Percentiles rank a stretch among this genome's conserved stretches.
Evolutionary conservation across 2,797 vertebrate species (phyloP).

Genomic region (Salarias fasciatus): DNA sequence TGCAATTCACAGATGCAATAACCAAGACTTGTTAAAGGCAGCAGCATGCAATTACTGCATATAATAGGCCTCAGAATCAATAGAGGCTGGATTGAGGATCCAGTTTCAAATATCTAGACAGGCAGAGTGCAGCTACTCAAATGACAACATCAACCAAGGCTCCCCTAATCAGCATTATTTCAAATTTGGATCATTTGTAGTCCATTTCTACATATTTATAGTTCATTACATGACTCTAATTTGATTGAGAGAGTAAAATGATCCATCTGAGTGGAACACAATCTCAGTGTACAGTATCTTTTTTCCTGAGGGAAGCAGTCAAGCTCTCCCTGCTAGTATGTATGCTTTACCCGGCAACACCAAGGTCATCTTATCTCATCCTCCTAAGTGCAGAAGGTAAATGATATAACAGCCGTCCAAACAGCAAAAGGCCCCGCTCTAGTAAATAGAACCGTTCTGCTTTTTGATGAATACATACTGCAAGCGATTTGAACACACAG

Average conservation of each 20-base stretch:
- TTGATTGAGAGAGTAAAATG: slow-evolving; percentile 80
- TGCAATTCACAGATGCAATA: slow-evolving; percentile 82
- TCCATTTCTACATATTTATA: slow-evolving; percentile 86
- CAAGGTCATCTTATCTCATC: slow-evolving; percentile 83
- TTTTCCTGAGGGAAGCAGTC: slow-evolving; percentile 73
- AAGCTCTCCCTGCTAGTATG: slow-evolving; percentile 72
- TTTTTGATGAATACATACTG: slow-evolving; percentile 18
- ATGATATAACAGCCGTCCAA: slow-evolving; percentile 75
- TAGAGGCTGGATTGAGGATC: slow-evolving; percentile 72
- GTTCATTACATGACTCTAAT: slow-evolving; percentile 82
- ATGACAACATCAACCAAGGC: slow-evolving; percentile 76
- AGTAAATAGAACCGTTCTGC: slow-evolving; percentile 44
- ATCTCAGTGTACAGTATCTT: slow-evolving; percentile 72
- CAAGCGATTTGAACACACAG: slow-evolving; percentile 12
- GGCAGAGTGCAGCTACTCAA: slow-evolving; percentile 78
- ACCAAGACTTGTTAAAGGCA: slow-evolving; percentile 83
- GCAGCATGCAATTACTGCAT: slow-evolving; percentile 81
- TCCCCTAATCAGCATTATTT: slow-evolving; percentile 77
- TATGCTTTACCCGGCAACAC: slow-evolving; percentile 71
- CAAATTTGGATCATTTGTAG: slow-evolving; percentile 80
- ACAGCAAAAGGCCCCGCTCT: slow-evolving; percentile 51
- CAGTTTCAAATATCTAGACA: slow-evolving; percentile 79
- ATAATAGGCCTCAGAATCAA: slow-evolving; percentile 80
- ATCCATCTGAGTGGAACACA: slow-evolving; percentile 79
- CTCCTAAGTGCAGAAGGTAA: slow-evolving; percentile 80